Evolutionary conservation across 2,113 vertebrate species (phyloP).

Genomic region (Sialia sialis): DNA sequence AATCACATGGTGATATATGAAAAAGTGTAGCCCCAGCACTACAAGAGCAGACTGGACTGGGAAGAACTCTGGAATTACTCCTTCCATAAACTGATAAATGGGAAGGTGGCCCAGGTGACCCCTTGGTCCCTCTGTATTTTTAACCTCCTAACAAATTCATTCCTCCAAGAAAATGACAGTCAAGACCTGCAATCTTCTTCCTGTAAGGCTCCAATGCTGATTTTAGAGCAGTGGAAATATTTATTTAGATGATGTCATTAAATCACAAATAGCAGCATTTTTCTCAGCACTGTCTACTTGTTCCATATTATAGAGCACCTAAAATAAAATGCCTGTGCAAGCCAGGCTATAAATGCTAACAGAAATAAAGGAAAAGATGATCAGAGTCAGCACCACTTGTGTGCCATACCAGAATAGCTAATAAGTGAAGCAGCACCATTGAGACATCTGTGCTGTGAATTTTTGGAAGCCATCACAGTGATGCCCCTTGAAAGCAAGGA

Average conservation of each 20-base stretch:
- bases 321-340: slow-evolving; percentile 25
- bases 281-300: background rate
- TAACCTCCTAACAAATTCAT: background rate
- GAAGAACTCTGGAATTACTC: background rate
- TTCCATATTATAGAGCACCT: background rate
- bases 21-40: background rate
- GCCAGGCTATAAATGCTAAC: background rate
- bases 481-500: background rate
- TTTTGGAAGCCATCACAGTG: background rate
- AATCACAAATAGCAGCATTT: background rate
- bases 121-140: background rate
- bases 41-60: background rate
- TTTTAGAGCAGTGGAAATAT: background rate
- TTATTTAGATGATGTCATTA: slow-evolving; percentile 10
- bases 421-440: background rate
- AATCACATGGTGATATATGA: background rate
- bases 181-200: background rate
- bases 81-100: background rate
- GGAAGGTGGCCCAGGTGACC: background rate
- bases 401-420: slow-evolving; percentile 26
- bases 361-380: background rate
- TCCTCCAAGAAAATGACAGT: background rate
- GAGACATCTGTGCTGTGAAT: slow-evolving; percentile 31
- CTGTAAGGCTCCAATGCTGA: background rate
- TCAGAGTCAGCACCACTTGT: background rate